These are phyloP conservation scores for Maniola jurtina DNA, from an alignment of 1,140 invertebrate species.

Conservation along the genomic window DNA sequence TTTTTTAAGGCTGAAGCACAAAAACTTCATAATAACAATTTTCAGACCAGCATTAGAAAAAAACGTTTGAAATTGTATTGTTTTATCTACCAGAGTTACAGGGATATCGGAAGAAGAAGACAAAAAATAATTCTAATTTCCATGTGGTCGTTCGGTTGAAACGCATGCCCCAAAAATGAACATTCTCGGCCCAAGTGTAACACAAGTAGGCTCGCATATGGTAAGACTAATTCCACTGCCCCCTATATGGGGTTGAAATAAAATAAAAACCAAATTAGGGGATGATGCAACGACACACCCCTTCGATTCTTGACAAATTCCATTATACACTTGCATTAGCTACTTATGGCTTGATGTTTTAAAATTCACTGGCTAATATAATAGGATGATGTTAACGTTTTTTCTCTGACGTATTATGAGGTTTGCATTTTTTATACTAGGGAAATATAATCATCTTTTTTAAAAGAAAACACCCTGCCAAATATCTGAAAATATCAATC, in stretches of 20 bases:
- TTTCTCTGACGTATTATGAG: not conserved
- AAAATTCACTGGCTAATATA: conserved; percentile 15
- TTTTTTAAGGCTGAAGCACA: too few species aligned
- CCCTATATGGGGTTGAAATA: conserved; percentile 60
- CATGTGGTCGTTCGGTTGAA: conserved; percentile 7
- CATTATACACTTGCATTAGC: conserved; percentile 69
- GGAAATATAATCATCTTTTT: too few species aligned
- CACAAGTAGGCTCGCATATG: conserved; percentile 74
- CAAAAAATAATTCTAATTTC: too few species aligned
- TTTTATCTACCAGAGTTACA: too few species aligned
- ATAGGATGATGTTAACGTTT: not conserved
- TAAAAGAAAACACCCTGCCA: too few species aligned
- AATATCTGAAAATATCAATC: too few species aligned
- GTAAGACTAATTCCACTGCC: conserved; percentile 73
- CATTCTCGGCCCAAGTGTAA: conserved; percentile 69
- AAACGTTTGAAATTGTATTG: too few species aligned
- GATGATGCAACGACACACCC: conserved; percentile 72
- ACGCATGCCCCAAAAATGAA: conserved; percentile 58
- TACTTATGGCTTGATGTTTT: conserved; percentile 41
- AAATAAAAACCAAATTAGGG: conserved; percentile 75
- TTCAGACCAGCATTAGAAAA: too few species aligned
- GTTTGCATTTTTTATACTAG: not conserved
- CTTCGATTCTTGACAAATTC: conserved; percentile 75
- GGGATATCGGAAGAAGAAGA: too few species aligned
- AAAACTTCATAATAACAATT: too few species aligned